Evolutionary conservation across 2,113 vertebrate species (phyloP).

Genomic region (Corythornis cristatus): DNA sequence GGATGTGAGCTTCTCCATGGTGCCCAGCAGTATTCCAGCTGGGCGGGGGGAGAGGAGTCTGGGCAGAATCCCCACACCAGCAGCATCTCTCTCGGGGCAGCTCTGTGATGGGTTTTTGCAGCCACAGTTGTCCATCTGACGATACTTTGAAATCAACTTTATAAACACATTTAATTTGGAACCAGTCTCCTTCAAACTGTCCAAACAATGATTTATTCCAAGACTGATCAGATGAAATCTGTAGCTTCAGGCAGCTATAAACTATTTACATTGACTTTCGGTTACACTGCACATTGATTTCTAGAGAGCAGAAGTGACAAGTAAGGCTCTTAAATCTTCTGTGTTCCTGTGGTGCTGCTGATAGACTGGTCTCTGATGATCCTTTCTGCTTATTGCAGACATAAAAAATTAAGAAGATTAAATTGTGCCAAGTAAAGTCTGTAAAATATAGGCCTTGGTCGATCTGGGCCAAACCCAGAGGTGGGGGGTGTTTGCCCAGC

Average conservation of each 20-base stretch:
- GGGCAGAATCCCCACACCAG: accelerated
- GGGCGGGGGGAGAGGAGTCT: no score
- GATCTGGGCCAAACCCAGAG: not conserved
- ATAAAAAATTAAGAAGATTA: not conserved
- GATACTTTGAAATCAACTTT: not conserved
- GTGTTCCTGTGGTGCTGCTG: not conserved
- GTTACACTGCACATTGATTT: not conserved
- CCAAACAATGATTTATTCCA: not conserved
- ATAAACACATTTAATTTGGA: not conserved
- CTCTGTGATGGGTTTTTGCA: not conserved
- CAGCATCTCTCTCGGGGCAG: not conserved
- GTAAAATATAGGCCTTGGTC: accelerated
- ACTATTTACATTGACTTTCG: not conserved
- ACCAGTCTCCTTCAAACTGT: not conserved
- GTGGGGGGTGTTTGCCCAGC: accelerated
- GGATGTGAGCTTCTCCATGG: accelerated
- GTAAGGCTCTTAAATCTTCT: not conserved
- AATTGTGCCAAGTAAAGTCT: not conserved
- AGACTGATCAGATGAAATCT: not conserved
- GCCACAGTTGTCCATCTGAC: not conserved
- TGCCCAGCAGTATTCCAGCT: not conserved
- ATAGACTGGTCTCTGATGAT: not conserved
- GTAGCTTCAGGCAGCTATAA: not conserved
- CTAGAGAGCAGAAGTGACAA: not conserved
- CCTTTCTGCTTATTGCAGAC: not conserved